Conservation (phyloP, 2,797 vertebrate genomes). For the Myotis vivesi region DNA sequence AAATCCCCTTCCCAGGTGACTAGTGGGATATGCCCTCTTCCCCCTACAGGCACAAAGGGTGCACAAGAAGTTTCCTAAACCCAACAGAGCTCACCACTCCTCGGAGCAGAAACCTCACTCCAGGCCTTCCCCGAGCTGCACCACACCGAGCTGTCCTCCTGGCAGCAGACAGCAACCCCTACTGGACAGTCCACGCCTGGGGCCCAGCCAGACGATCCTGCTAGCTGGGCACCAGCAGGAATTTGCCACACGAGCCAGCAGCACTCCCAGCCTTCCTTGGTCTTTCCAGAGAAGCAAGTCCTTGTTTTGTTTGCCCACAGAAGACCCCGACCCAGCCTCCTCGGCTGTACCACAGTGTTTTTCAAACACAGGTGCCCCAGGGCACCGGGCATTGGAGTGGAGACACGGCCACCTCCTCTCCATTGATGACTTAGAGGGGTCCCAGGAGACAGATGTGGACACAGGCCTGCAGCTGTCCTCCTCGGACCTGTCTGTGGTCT, state of each 20-base stretch:
- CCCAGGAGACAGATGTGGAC: slow-evolving; percentile 95
- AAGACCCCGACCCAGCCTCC: slow-evolving; percentile 78
- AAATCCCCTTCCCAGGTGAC: background rate
- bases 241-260: slow-evolving; percentile 45
- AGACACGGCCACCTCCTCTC: slow-evolving; percentile 83
- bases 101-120: slow-evolving; percentile 69
- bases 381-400: slow-evolving; percentile 55
- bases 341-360: slow-evolving; percentile 73
- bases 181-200: background rate
- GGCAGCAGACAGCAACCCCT: slow-evolving; percentile 77
- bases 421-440: slow-evolving; percentile 89
- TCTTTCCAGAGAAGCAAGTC: slow-evolving; percentile 88
- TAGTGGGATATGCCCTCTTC: slow-evolving; percentile 70
- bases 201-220: slow-evolving; percentile 70
- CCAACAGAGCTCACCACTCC: slow-evolving; percentile 63
- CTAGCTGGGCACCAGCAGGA: slow-evolving; percentile 52
- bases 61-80: slow-evolving; percentile 77
- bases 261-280: slow-evolving; percentile 78
- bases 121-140: slow-evolving; percentile 68
- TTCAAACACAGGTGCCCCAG: slow-evolving; percentile 66
- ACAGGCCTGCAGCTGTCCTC: slow-evolving; percentile 89
- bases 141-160: slow-evolving; percentile 68
- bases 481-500: slow-evolving; percentile 92
- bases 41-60: slow-evolving; percentile 81
- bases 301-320: slow-evolving; percentile 90